These are phyloP conservation scores for Polyommatus icarus DNA, from an alignment of 2,888 invertebrate species.

Conservation along the genomic window DNA sequence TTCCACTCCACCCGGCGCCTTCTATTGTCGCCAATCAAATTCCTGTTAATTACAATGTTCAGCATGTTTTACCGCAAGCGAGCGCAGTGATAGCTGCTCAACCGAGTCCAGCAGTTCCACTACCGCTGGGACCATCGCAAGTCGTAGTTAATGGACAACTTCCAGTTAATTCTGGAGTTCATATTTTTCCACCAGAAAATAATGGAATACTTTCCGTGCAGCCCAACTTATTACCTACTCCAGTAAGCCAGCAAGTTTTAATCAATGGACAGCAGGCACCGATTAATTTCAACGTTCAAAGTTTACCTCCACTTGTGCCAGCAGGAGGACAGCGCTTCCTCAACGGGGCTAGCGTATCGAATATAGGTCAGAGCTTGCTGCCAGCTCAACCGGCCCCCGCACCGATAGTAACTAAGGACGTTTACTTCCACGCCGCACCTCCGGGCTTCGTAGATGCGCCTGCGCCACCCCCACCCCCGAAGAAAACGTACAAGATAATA, in stretches of 20 bases:
- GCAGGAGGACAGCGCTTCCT: neutral
- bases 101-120: neutral
- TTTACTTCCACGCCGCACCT: slow-evolving; percentile 88
- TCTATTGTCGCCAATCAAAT: neutral
- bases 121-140: neutral
- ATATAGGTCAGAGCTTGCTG: neutral
- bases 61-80: neutral
- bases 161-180: neutral
- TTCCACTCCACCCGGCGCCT: neutral
- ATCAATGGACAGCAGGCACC: neutral
- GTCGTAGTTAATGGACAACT: neutral
- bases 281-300: neutral
- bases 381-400: slow-evolving; percentile 42
- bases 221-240: neutral
- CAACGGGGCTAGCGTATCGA: neutral
- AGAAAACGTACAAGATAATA: slow-evolving; percentile 87
- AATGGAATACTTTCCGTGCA: neutral
- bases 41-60: neutral
- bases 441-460: slow-evolving; percentile 82
- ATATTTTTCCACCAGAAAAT: neutral
- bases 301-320: neutral
- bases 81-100: slow-evolving; percentile 1
- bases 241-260: neutral
- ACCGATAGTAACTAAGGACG: slow-evolving; percentile 82
- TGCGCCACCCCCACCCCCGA: slow-evolving; percentile 69